Evolutionary conservation across 2,113 vertebrate genomes (phyloP), one percentile per base, ranked within the genome.

Genomic region (Coptodon bakossiorum): DNA sequence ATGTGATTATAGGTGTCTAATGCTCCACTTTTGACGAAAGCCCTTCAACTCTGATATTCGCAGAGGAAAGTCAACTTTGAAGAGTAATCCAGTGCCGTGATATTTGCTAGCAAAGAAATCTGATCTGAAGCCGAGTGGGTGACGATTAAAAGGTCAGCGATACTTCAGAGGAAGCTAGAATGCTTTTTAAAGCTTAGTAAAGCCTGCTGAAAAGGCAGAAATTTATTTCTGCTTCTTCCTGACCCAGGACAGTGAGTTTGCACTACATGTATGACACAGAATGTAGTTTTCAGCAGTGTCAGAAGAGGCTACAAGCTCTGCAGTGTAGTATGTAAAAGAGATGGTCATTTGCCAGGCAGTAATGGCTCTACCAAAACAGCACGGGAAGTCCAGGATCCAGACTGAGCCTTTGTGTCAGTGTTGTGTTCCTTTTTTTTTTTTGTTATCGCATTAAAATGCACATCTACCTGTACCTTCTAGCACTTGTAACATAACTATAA

Each of bases 61-160:
- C 13, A 48, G 40, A 9, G 17, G 34, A 45, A 34, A 84, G 68
- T 45, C 22, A 29, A 43, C 53, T 43, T 57, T 81, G 53, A 6
- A 79, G 34, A 4, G 9, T 11, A 48, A 48, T 22, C 16, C 63
- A 0, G 43, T 11, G 7, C 43, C 16, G 7, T 17, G 83, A 85
- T n/a, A 63, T 0, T 16, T 16, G 38, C 27, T 9, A n/a, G 54
- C 34, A 36, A 38, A 43, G 73, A 66, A 27, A 90, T 43, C 1
- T 71, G 85, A 88, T 79, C 80, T 59, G 45, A 66, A 82, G 82
- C 7, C 1, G 40, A 88, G 24, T 4, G 17, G 87, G 86, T 9
- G 86, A 50, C 11, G 5, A 81, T 63, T 9, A 71, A 89, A 93
- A 93, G 88, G 90, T 90, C 88, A 90, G 27, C 19, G 3, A 22